Evolutionary conservation across 2,888 invertebrate genomes (phyloP).

Genomic region (Mellilla xanthometata): DNA sequence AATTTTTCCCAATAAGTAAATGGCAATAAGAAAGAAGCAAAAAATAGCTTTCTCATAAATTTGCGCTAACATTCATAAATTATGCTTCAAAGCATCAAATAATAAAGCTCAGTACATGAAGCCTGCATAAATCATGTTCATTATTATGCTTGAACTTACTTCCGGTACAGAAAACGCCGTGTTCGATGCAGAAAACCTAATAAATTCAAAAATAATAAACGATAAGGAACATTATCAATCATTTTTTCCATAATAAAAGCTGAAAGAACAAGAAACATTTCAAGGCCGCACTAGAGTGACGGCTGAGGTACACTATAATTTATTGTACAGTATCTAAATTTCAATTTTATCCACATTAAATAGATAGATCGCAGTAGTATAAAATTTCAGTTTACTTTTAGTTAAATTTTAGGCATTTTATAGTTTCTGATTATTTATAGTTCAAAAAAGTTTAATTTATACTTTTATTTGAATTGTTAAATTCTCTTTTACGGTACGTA

Average conservation of each 20-base stretch:
- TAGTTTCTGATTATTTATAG: too few relatives aligned
- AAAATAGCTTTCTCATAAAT: too few relatives aligned
- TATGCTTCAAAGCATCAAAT: neutral
- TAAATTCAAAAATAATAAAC: slow-evolving; percentile 17
- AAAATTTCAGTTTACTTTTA: too few relatives aligned
- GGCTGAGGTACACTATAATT: neutral
- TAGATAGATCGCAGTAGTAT: too few relatives aligned
- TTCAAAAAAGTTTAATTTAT: too few relatives aligned
- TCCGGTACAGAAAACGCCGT: slow-evolving; percentile 9
- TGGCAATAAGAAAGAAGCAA: neutral
- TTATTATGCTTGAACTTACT: neutral
- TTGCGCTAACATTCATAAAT: neutral
- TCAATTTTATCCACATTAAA: too few relatives aligned
- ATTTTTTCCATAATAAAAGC: slow-evolving; percentile 22
- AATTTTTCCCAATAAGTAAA: too few relatives aligned
- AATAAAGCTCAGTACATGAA: neutral
- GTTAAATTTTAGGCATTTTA: too few relatives aligned
- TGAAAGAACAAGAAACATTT: slow-evolving; percentile 22
- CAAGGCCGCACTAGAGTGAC: slow-evolving; percentile 13
- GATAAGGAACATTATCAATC: slow-evolving; percentile 24
- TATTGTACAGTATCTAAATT: slow-evolving; percentile 5
- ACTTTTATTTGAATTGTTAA: too few relatives aligned
- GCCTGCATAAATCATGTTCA: slow-evolving; percentile 8
- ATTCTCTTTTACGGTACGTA: too few relatives aligned
- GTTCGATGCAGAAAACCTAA: slow-evolving; percentile 12